A percentile compares a stretch with the other conserved stretches of the same genome.
Evolutionary conservation across 1,140 invertebrate genomes (phyloP).

Genomic region (Sesamia nonagrioides): DNA sequence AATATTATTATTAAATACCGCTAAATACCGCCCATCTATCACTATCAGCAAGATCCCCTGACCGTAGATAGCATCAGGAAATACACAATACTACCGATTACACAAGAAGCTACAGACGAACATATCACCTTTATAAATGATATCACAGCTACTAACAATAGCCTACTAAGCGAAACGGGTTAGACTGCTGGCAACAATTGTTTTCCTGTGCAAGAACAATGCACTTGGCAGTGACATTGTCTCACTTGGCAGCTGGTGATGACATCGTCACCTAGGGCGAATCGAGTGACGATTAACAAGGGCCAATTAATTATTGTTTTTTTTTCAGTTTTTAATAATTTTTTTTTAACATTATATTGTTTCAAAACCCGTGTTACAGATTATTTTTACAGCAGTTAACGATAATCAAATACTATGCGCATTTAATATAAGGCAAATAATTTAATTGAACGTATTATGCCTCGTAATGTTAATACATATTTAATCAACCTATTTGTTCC

Average conservation of each 20-base stretch:
- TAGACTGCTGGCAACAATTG: conserved; percentile 66
- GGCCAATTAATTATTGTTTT: conserved; percentile 2
- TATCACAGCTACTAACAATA: conserved; percentile 61
- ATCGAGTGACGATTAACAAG: conserved; percentile 19
- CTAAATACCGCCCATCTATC: not conserved
- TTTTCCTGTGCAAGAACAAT: conserved; percentile 65
- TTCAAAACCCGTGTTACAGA: too few species aligned
- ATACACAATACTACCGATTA: not conserved
- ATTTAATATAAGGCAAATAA: too few species aligned
- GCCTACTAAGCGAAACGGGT: conserved; percentile 58
- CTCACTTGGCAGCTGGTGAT: conserved; percentile 55
- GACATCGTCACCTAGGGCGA: conserved; percentile 22
- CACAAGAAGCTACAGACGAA: not conserved
- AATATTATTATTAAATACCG: not conserved
- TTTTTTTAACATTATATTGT: too few species aligned
- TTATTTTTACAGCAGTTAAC: too few species aligned
- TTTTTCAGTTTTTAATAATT: not conserved
- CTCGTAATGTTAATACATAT: too few species aligned
- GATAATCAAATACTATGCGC: too few species aligned
- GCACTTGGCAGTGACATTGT: conserved; percentile 72
- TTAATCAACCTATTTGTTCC: too few species aligned
- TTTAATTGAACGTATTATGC: too few species aligned
- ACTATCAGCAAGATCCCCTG: not conserved
- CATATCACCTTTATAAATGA: conserved; percentile 37
- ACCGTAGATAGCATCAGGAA: conserved; percentile 2